Percentiles rank a stretch among this genome's conserved stretches.
These are phyloP conservation scores for Catalaphyllia jardinei DNA, from an alignment of 64 coral and sea anemone species.

Conservation along the genomic window DNA sequence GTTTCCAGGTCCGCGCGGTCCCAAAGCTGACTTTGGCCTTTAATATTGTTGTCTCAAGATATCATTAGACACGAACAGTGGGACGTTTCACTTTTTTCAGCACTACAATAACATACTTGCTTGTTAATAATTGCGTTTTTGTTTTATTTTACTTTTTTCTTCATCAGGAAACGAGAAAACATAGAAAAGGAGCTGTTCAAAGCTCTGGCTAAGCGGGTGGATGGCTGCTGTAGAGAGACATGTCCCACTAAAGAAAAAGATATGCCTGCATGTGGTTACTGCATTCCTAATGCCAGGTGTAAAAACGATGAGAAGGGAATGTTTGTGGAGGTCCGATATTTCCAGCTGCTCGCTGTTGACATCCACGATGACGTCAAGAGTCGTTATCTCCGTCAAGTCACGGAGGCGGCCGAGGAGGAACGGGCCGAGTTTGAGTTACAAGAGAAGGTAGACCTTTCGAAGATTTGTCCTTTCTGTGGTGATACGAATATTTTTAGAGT, in stretches of 20 bases:
- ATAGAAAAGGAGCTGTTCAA: conserved; percentile 72
- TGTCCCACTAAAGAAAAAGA: background rate
- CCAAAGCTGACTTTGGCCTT: too few relatives aligned
- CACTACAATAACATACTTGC: too few relatives aligned
- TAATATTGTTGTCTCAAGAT: too few relatives aligned
- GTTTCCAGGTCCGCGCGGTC: too few relatives aligned
- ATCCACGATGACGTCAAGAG: conserved; percentile 73
- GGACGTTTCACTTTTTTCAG: too few relatives aligned
- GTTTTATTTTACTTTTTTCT: background rate
- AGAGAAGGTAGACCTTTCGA: conserved; percentile 59
- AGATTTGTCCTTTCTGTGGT: background rate
- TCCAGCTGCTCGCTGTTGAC: conserved; percentile 78
- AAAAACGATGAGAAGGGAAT: conserved; percentile 66
- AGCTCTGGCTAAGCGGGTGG: conserved; percentile 61
- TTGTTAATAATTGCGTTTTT: background rate
- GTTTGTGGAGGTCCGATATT: conserved; percentile 84
- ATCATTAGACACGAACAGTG: too few relatives aligned
- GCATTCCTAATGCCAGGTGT: conserved; percentile 47
- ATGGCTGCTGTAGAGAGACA: conserved; percentile 70
- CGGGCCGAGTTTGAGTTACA: conserved; percentile 64
- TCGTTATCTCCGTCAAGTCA: conserved; percentile 83
- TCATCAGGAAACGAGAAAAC: conserved; percentile 51
- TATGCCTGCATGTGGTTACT: conserved; percentile 36
- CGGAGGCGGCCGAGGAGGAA: conserved; percentile 81
- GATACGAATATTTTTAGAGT: background rate